Conservation (phyloP, 2,113 vertebrate genomes). For the Tringa solitaria region DNA sequence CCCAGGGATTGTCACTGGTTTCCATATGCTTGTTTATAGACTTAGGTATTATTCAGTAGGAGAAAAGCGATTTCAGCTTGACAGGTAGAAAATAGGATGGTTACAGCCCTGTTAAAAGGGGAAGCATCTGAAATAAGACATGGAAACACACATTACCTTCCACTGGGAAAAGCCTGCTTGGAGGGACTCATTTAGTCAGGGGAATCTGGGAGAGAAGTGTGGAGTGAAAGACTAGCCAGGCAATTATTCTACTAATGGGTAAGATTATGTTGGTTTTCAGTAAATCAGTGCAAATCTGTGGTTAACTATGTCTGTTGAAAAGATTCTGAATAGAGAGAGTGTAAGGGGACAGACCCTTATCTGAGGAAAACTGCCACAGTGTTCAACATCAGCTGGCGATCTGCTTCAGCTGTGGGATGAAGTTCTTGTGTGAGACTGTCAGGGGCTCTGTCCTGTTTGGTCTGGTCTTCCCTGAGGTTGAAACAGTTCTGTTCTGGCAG, state of each 20-base stretch:
- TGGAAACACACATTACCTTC: background rate
- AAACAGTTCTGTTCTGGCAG: background rate
- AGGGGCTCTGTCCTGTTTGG: background rate
- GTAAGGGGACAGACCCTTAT: background rate
- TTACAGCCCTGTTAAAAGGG: background rate
- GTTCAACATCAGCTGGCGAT: rapidly evolving
- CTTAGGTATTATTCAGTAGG: background rate
- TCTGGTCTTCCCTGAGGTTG: background rate
- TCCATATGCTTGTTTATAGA: background rate
- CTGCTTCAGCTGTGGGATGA: background rate
- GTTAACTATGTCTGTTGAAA: background rate
- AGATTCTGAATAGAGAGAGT: background rate
- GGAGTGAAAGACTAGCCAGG: background rate
- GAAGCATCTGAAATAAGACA: background rate
- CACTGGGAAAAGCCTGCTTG: background rate
- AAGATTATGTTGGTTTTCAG: background rate
- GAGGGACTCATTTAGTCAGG: background rate
- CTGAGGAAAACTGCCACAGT: background rate
- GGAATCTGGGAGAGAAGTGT: background rate
- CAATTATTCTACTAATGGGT: background rate
- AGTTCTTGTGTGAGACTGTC: background rate
- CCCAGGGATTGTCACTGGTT: background rate
- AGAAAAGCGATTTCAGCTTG: background rate
- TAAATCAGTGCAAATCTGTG: background rate
- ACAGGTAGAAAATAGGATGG: background rate